Evolutionary conservation across 2,113 vertebrate species (phyloP), one percentile per base, ranked within the genome.

Genomic region (Channa maculata): DNA sequence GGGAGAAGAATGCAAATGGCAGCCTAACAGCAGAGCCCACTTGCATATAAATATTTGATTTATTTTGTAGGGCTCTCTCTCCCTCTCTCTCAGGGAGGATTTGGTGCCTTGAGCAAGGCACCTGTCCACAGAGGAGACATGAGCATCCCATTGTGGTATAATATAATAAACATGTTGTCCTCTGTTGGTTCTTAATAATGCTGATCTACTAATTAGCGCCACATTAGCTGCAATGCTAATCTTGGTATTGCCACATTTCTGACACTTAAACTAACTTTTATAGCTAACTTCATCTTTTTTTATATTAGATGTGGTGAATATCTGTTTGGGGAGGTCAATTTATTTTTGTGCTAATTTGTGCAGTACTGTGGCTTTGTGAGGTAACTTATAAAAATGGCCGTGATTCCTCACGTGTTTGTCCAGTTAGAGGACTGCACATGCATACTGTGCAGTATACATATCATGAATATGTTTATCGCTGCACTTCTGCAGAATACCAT

Each of bases 11-110:
- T 48, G 51, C 54, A 85, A 79, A 88, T 37, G 12, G 48, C 41
- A 34, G 57, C 53, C 44, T 49, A 63, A 69, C 51, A 38, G 33
- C 24, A 2, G 14, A 53, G 67, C 49, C 34, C n/a, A 50, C 77
- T 53, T 80, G 58, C 78, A 67, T 59, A 46, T 86, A 57, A 66
- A 86, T 71, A 51, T 81, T 75, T 83, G 78, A 85, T 88, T 86
- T 60, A 41, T 83, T 75, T 75, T 74, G 48, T 24, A 4, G 58
- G 65, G 3, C 63, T 61, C 34, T 65, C 38, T 84, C 75, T n/a
- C 5, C 3, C 63, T 61, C 34, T 65, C 38, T 84, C 75, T n/a
- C 5, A 36, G 52, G 51, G 60, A 79, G 49, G 61, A 45, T 58
- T 64, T 69, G 15, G 15, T 53, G 62, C 65, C 69, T 39, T 12